These are phyloP conservation scores for Ditylenchus dipsaci DNA, from an alignment of 1,140 invertebrate genomes.

Conservation along the genomic window DNA sequence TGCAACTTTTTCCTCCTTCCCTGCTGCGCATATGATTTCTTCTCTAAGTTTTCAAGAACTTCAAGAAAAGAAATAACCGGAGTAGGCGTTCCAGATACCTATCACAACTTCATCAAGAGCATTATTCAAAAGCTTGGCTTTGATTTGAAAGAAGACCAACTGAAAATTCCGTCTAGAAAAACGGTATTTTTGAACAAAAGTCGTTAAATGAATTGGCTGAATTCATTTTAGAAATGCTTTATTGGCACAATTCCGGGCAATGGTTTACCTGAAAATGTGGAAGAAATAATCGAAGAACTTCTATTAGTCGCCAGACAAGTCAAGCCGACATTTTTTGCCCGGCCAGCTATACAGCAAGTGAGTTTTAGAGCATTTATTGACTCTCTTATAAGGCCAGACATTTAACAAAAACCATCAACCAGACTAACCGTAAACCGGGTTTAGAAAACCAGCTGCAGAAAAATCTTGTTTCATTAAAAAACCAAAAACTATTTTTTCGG, in stretches of 20 bases:
- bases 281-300: conserved; percentile 23
- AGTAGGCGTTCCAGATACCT: conserved; percentile 26
- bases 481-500: no score
- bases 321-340: conserved; percentile 19
- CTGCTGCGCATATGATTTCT: conserved; percentile 35
- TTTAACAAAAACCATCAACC: no score
- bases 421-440: no score
- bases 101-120: conserved; percentile 27
- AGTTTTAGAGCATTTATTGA: no score
- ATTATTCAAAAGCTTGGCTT: conserved; percentile 28
- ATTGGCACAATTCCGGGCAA: conserved; percentile 22
- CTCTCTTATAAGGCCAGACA: neutral
- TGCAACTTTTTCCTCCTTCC: conserved; percentile 39
- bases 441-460: no score
- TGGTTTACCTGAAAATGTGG: conserved; percentile 22
- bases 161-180: conserved; percentile 41
- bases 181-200: conserved; percentile 12
- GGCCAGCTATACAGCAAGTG: conserved; percentile 3
- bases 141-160: conserved; percentile 17
- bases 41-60: conserved; percentile 9
- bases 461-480: no score
- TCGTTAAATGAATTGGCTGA: neutral
- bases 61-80: conserved; percentile 4
- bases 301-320: conserved; percentile 9
- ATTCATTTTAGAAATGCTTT: conserved; percentile 28